Base-by-base conservation (phyloP, 1,140 invertebrate species). In the Oreohelix idahoensis region DNA sequence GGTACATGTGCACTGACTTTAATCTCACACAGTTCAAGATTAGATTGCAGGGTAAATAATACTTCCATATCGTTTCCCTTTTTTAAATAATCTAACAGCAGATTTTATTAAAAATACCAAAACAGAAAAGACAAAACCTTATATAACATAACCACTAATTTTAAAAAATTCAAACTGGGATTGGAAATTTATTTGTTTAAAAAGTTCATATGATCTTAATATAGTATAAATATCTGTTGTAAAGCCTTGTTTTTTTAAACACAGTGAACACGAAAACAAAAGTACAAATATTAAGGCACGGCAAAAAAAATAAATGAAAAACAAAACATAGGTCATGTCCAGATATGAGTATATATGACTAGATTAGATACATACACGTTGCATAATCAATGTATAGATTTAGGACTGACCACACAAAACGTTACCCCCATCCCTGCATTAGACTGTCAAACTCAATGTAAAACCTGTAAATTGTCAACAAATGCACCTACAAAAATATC, bases 201-300 rank as follows among this genome's bases (percentile, higher is more conserved):
- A 36, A 36, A 77, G 29, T 51, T 36, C 26, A 53, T 53, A 86
- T 83, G 84, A 87, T 84, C 85, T 84, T 77, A 85, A 78, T 73
- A 86, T 83, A 81, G 66, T 86, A 85, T 84, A 87, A 84, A 84
- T 85, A 82, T 83, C 79, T 85, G 78, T 83, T 88, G 85, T 89
- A 89, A 89, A 89, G 88, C 88, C 86, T 87, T 78, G 83, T 80
- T 86, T 85, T 86, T 85, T 58, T 58, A 2, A 20, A 58, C 87
- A 88, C 87, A 88, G 84, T 83, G 84, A 88, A 89, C 84, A 85
- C 85, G 69, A 85, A 85, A 85, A 86, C 63, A 84, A 81, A 84
- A 81, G n/a, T 51, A 74, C 86, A 79, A 79, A 84, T 86, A 81
- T 87, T 91, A 91, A 91, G 90, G 89, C 89, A 91, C 89, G 88